Percentiles rank a stretch among this genome's conserved stretches.
Evolutionary conservation across 2,888 invertebrate genomes (phyloP).

Genomic region (Tuberolachnus salignus): DNA sequence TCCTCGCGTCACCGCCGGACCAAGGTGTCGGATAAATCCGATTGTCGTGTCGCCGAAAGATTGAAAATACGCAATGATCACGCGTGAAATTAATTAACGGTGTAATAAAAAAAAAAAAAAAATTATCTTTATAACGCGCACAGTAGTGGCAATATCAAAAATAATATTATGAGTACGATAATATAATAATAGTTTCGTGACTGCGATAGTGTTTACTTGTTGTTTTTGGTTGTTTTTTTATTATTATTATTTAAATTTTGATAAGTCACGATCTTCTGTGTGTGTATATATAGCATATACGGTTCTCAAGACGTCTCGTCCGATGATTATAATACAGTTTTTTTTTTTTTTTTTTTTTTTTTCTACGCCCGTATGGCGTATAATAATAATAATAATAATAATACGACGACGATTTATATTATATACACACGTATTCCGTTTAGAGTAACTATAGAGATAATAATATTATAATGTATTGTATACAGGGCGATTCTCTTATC

Average conservation of each 20-base stretch:
- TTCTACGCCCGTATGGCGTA: neutral
- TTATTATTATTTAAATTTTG: neutral
- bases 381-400: too few species aligned
- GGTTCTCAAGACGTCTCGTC: conserved; percentile 18
- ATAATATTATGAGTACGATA: neutral
- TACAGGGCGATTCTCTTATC: neutral
- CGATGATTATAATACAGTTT: neutral
- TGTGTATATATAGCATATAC: neutral
- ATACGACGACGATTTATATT: neutral
- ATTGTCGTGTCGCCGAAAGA: neutral
- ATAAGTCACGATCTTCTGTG: conserved; percentile 36
- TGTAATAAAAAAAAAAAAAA: neutral
- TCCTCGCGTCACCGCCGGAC: neutral
- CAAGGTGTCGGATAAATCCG: neutral
- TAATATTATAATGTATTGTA: neutral
- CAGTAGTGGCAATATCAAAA: neutral
- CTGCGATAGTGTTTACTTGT: neutral
- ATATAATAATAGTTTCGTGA: neutral
- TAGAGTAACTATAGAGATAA: neutral
- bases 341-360: neutral
- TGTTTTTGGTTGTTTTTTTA: neutral
- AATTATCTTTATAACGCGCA: neutral
- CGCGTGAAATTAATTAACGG: neutral
- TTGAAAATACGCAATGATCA: neutral
- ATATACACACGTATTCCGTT: neutral